Percentiles rank a stretch among this genome's conserved stretches.
These are phyloP conservation scores for Phycodurus eques DNA, from an alignment of 2,113 vertebrate genomes.

Conservation along the genomic window DNA sequence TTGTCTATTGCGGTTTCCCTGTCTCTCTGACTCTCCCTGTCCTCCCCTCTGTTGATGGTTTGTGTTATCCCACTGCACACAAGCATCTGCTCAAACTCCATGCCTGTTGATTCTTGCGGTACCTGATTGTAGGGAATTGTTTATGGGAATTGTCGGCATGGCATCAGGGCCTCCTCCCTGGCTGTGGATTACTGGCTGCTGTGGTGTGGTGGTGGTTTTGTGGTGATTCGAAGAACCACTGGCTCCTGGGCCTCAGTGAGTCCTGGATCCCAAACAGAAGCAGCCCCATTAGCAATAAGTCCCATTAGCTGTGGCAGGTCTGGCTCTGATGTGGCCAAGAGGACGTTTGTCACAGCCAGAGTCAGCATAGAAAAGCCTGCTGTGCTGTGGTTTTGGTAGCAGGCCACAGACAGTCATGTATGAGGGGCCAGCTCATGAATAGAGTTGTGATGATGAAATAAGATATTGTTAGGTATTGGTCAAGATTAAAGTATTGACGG, in stretches of 20 bases:
- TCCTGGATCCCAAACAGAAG: constrained; percentile 54
- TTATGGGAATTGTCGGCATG: constrained; percentile 53
- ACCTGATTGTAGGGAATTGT: constrained; percentile 53
- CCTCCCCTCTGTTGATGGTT: constrained; percentile 10
- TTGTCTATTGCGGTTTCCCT: neutral
- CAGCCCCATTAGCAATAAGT: constrained; percentile 58
- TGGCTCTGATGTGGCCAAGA: constrained; percentile 63
- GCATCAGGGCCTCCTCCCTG: constrained; percentile 56
- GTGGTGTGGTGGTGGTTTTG: constrained; percentile 43
- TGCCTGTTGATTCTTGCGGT: constrained; percentile 61
- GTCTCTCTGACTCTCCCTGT: neutral
- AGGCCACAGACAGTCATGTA: constrained; percentile 44
- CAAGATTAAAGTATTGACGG: constrained; percentile 49
- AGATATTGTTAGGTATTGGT: constrained; percentile 39
- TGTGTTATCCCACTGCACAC: constrained; percentile 16
- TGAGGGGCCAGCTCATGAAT: constrained; percentile 35
- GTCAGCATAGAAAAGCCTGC: constrained; percentile 42
- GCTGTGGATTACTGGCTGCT: constrained; percentile 53
- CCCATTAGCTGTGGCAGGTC: constrained; percentile 60
- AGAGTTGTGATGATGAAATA: constrained; percentile 49
- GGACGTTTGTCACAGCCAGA: constrained; percentile 55
- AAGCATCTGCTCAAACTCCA: constrained; percentile 22
- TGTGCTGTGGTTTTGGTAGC: constrained; percentile 50
- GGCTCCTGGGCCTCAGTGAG: constrained; percentile 38
- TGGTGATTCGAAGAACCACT: constrained; percentile 65